phyloP scores from a whole-genome alignment of 2,888 invertebrate species.

The Cyaniris semiargus region DNA sequence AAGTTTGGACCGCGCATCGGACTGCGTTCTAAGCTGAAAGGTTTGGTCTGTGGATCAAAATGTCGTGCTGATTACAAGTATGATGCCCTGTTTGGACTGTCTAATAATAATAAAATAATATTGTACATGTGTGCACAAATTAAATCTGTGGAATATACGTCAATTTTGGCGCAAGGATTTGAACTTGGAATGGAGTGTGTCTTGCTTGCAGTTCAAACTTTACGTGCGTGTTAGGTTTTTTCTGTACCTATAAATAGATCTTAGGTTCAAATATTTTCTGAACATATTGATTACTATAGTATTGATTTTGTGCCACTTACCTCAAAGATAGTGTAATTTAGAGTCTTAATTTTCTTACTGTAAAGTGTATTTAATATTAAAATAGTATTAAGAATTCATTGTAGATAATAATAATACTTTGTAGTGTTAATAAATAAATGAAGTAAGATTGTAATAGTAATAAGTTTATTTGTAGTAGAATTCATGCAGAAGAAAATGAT shows the following conservation, averaged over 20 bases:
- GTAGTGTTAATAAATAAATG: not conserved
- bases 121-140: too few relatives aligned
- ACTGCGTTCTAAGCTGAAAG: not conserved
- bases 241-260: not conserved
- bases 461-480: too few relatives aligned
- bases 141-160: too few relatives aligned
- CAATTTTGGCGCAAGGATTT: too few relatives aligned
- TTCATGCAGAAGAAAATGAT: too few relatives aligned
- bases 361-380: not conserved
- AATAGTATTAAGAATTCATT: not conserved
- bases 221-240: not conserved
- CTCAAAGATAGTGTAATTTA: conserved; percentile 15
- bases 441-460: not conserved
- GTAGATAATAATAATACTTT: not conserved
- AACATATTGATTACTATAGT: not conserved
- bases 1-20: not conserved
- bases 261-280: not conserved
- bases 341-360: not conserved
- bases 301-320: conserved; percentile 28
- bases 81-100: too few relatives aligned
- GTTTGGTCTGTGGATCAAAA: not conserved
- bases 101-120: too few relatives aligned
- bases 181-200: too few relatives aligned
- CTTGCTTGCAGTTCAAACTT: not conserved
- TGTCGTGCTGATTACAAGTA: too few relatives aligned